Evolutionary conservation across 2,797 vertebrate genomes (phyloP), one percentile per base, ranked within the genome.

Genomic region (Vireo griseus): DNA sequence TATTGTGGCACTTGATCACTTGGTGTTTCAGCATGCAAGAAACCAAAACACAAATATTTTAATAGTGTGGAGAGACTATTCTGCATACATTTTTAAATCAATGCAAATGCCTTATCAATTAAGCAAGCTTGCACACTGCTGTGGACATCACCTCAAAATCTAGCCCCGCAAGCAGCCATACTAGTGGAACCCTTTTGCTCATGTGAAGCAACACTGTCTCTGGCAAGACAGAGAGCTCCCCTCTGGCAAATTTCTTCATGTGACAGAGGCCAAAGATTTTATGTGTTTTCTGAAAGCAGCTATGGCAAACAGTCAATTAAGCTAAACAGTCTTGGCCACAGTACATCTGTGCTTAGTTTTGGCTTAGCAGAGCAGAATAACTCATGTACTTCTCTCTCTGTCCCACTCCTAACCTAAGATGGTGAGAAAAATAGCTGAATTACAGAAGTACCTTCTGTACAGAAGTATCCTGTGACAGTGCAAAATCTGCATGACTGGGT

Each of bases 331-430:
- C 37, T 88, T 7, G 16, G 61, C 72, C 79, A 2, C 88, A 91
- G 47, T 88, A 84, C 72, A 91, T 93, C 95, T 96, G 73, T 88
- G 79, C 92, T 91, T 86, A 83, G 76, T 94, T 96, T 94, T 91
- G 85, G 33, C 89, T 95, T 94, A 95, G 93, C 91, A 84, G 89
- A 94, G 79, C 82, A 92, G 94, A 95, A 69, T 80, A 90, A 86
- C 44, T 55, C 47, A 63, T 39, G 31, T 42, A 88, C 89, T 92
- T 95, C 94, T 92, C 88, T 88, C 21, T 95, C 58, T 90, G 51
- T 76, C 82, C 51, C 45, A 26, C 37, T 91, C 63, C 73, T 66
- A 79, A 69, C 48, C 40, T 76, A 79, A 81, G 59, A 90, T 91
- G 75, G 42, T 94, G 88, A 94, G 85, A 94, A 95, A 96, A 92